Percentiles rank a stretch among this genome's conserved stretches.
Conservation (phyloP, 2,797 vertebrate species). For the Bradypodion ventrale region DNA sequence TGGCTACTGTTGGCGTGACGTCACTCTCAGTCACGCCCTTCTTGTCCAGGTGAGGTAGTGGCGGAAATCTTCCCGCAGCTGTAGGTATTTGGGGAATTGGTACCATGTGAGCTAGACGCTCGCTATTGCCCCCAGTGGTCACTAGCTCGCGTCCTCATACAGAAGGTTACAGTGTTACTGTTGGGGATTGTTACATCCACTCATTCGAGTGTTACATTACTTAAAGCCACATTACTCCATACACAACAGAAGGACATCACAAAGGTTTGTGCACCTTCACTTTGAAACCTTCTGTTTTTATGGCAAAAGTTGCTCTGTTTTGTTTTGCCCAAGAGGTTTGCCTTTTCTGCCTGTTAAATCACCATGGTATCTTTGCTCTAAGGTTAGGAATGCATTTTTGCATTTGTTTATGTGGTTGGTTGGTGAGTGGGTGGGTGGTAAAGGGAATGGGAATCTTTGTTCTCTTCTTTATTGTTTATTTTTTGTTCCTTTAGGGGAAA, state of each 20-base stretch:
- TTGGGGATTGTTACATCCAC: no score
- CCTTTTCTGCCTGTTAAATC: slow-evolving; percentile 48
- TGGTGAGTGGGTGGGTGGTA: background rate
- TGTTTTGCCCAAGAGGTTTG: slow-evolving; percentile 47
- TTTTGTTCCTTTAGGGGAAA: slow-evolving; percentile 40
- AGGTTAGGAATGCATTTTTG: slow-evolving; percentile 30
- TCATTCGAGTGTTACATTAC: no score
- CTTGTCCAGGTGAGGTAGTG: no score
- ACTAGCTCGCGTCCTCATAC: no score
- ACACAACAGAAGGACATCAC: slow-evolving; percentile 26
- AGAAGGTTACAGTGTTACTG: no score
- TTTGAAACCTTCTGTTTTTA: slow-evolving; percentile 53
- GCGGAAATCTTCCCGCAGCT: no score
- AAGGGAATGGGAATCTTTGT: slow-evolving; percentile 15
- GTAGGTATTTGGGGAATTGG: no score
- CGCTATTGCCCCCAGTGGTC: no score
- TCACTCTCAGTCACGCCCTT: no score
- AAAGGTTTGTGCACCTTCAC: slow-evolving; percentile 37
- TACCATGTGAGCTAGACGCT: no score
- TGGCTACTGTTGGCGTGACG: no score
- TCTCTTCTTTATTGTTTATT: slow-evolving; percentile 26
- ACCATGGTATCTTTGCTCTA: slow-evolving; percentile 19
- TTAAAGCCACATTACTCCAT: no score
- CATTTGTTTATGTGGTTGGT: slow-evolving; percentile 12
- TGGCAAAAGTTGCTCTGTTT: slow-evolving; percentile 57